phyloP scores from a whole-genome alignment of 1,140 invertebrate genomes.

The Scaptomyza montana region DNA sequence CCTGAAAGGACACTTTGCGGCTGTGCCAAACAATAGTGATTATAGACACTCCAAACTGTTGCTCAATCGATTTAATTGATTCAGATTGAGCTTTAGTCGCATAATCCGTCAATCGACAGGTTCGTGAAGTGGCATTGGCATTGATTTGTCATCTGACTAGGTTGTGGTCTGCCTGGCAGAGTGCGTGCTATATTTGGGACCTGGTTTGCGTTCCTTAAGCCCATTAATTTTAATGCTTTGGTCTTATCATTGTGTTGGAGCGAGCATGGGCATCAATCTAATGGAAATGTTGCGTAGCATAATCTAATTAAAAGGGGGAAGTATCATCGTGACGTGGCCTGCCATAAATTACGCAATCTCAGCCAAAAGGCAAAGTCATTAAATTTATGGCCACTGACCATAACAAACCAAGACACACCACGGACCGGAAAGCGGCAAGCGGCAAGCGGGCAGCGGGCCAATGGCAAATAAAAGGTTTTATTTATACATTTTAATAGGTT shows the following conservation, averaged over 20 bases:
- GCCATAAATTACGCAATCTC: conserved; percentile 73
- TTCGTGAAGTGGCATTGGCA: conserved; percentile 14
- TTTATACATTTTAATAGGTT: conserved; percentile 70
- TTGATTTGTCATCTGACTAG: conserved; percentile 37
- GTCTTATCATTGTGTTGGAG: conserved; percentile 23
- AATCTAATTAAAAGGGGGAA: conserved; percentile 66
- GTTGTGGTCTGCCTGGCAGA: neutral
- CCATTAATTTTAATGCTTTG: conserved; percentile 58
- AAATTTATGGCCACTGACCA: conserved; percentile 70
- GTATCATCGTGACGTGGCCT: conserved; percentile 7
- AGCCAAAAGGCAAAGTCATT: conserved; percentile 65
- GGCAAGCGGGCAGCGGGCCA: neutral
- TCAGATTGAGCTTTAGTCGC: conserved; percentile 57
- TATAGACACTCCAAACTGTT: conserved; percentile 24
- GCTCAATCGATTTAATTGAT: conserved; percentile 53
- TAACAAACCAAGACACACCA: neutral
- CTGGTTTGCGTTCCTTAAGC: conserved; percentile 14
- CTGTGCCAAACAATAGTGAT: neutral
- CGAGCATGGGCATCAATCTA: conserved; percentile 20
- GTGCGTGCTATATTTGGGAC: neutral
- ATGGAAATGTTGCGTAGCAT: conserved; percentile 41
- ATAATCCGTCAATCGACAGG: conserved; percentile 6
- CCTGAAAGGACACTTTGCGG: neutral
- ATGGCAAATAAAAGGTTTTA: conserved; percentile 70
- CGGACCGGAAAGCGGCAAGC: no score